Percentiles rank a stretch among this genome's conserved stretches.
Conservation (phyloP, 2,797 vertebrate species). For the Streptopelia turtur region DNA sequence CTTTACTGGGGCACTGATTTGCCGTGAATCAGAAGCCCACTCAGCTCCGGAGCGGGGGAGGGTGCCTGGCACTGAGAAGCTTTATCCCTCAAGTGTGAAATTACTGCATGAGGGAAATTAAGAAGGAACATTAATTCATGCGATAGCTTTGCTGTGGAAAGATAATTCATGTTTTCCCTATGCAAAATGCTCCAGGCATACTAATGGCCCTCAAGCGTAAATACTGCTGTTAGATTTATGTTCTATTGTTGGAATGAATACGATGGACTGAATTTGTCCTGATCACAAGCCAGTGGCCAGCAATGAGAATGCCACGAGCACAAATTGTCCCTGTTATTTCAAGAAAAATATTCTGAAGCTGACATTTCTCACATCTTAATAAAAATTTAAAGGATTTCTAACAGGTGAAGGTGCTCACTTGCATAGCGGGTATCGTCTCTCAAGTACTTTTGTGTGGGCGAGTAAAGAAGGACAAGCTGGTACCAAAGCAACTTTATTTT, state of each 20-base stretch:
- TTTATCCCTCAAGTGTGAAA: slow-evolving; percentile 39
- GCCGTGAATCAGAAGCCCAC: not conserved
- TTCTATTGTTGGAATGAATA: not conserved
- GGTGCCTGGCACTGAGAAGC: not conserved
- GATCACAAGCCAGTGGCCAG: not conserved
- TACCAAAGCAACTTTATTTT: not conserved
- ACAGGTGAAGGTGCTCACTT: not conserved
- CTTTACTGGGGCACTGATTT: not conserved
- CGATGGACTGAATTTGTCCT: not conserved
- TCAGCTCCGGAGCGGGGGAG: not conserved
- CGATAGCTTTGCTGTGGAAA: not conserved
- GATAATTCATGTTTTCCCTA: not conserved
- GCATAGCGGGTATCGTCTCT: not conserved
- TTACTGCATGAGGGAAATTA: not conserved
- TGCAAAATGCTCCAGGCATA: not conserved
- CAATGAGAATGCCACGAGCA: not conserved
- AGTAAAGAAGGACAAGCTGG: not conserved
- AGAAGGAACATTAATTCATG: not conserved
- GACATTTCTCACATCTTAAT: not conserved
- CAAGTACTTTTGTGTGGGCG: not conserved
- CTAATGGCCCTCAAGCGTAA: not conserved
- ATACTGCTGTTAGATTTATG: not conserved
- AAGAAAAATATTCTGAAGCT: not conserved
- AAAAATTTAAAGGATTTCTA: not conserved
- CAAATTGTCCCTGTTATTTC: not conserved